Conservation (phyloP, 2,113 vertebrate genomes). For the Suricata suricatta region DNA sequence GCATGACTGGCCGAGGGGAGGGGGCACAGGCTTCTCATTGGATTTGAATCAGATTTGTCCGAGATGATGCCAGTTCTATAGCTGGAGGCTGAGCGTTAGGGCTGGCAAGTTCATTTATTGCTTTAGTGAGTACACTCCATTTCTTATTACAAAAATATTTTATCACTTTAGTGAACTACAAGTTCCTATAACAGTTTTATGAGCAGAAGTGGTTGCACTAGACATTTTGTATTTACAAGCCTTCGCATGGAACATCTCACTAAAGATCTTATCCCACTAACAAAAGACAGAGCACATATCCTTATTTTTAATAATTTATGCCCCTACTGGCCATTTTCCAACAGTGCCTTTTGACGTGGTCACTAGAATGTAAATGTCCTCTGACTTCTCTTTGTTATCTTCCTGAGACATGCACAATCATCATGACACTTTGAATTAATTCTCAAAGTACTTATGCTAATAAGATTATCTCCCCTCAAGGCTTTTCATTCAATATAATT, state of each 20-base stretch:
- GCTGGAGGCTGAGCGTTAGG: not conserved
- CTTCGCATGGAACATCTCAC: not conserved
- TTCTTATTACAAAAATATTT: slow-evolving; percentile 29
- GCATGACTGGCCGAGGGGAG: not conserved
- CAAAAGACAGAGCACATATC: not conserved
- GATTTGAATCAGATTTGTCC: not conserved
- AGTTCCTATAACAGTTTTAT: slow-evolving; percentile 18
- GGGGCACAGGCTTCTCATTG: not conserved
- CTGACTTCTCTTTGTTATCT: slow-evolving; percentile 41
- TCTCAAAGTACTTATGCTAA: slow-evolving; percentile 65
- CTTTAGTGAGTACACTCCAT: not conserved
- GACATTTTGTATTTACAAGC: slow-evolving; percentile 47
- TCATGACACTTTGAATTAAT: slow-evolving; percentile 67
- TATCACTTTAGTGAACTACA: slow-evolving; percentile 29
- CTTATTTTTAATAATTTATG: slow-evolving; percentile 26
- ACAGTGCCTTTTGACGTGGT: not conserved
- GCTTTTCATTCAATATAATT: slow-evolving; percentile 73
- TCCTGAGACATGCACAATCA: slow-evolving; percentile 53
- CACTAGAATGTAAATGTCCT: slow-evolving; percentile 42
- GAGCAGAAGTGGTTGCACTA: not conserved
- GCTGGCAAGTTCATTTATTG: not conserved
- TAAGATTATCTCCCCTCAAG: slow-evolving; percentile 69
- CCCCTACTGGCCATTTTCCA: not conserved
- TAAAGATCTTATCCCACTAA: slow-evolving; percentile 38
- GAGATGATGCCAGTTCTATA: not conserved